Evolutionary conservation across 1,140 invertebrate genomes (phyloP), one percentile per base, ranked within the genome.

Genomic region (Sweltsa coloradensis): DNA sequence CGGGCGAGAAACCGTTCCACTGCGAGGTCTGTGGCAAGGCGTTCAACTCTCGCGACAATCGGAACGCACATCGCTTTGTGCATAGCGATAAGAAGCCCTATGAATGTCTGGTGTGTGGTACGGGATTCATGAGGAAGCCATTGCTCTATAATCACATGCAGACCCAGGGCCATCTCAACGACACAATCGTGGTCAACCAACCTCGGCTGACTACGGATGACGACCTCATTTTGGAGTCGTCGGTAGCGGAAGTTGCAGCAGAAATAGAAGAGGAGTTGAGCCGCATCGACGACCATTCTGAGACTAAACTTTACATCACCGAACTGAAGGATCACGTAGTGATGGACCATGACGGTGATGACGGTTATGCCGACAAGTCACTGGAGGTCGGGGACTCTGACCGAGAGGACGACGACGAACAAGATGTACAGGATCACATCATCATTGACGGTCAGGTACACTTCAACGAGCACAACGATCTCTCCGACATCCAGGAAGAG

Each of bases 11-110:
- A 54, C 82, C 85, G 0, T 90, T 77, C 53, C 58, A 71, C 2
- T 91, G 87, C 53, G 83, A 87, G 67, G 77, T 86, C n/a, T 91
- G 88, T 61, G 83, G 83, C n/a, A 89, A 89, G 61, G 73, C 78
- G 19, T 89, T 90, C 60, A 85, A 82, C 53, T 83, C 83, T 26
- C 70, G 83, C 34, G 87, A 89, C 63, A 89, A 89, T 61, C 70
- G 85, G 44, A 88, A 89, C 68, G 81, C 84, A 9, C 85, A 89
- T 61, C 71, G 83, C 34, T 88, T 86, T 62, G 79, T 87, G 34
- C 86, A 90, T 60, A 86, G 82, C 50, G 81, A 87, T 54, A 84
- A 87, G 58, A 89, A 89, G 55, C 85, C 85, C 0, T 90, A 88
- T 57, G 83, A 87, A 60, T 90, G 87, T 62, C 60, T 81, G 23